phyloP scores from a whole-genome alignment of 2,888 invertebrate species.

The Dromius quadrimaculatus region DNA sequence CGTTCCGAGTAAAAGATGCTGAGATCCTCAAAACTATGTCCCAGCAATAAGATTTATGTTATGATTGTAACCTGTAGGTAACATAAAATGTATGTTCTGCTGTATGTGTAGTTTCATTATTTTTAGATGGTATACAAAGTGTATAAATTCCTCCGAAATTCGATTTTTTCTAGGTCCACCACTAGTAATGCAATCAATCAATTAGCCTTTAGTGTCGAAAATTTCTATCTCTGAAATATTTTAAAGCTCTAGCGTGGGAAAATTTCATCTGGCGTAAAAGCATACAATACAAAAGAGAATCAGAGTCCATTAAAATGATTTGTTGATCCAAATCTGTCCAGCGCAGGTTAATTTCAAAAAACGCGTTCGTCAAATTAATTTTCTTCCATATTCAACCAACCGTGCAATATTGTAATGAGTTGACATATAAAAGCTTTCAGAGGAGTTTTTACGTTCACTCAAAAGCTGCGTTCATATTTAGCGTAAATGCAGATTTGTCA shows the following conservation, averaged over 20 bases:
- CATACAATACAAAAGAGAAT: conserved; percentile 17
- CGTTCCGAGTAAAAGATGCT: conserved; percentile 28
- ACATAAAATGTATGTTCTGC: too few relatives aligned
- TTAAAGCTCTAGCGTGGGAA: not conserved
- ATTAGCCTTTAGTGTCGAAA: not conserved
- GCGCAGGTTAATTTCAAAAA: conserved; percentile 24
- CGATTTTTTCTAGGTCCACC: too few relatives aligned
- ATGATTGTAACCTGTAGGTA: too few relatives aligned
- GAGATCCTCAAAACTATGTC: conserved; percentile 39
- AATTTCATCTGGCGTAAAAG: not conserved
- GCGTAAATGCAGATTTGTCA: conserved; percentile 31
- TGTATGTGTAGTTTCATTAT: too few relatives aligned
- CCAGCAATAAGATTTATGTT: too few relatives aligned
- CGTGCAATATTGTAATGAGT: conserved; percentile 42
- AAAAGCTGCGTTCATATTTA: conserved; percentile 28
- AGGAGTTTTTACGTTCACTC: conserved; percentile 28
- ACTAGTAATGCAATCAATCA: not conserved
- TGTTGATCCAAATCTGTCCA: conserved; percentile 36
- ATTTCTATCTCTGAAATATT: not conserved
- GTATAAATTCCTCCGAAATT: too few relatives aligned
- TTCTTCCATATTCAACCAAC: conserved; percentile 29
- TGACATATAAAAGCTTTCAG: conserved; percentile 46
- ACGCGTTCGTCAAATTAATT: conserved; percentile 38
- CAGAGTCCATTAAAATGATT: conserved; percentile 31
- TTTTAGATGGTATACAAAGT: too few relatives aligned